Evolutionary conservation across 2,888 invertebrate species (phyloP).

Genomic region (Andrena dorsata): DNA sequence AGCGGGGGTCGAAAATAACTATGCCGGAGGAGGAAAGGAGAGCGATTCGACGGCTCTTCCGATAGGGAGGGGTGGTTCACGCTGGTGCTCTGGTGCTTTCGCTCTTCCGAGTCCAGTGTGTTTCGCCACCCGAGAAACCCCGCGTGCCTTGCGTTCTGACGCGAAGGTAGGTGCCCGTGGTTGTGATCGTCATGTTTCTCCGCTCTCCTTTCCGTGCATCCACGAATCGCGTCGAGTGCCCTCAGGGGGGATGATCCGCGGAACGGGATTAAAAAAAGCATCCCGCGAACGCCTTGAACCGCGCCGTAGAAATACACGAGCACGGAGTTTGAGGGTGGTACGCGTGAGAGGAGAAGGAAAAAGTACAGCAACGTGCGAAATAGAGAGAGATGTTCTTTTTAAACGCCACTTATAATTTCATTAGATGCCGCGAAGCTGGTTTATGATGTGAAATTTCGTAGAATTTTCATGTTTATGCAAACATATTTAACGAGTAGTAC

Average conservation of each 20-base stretch:
- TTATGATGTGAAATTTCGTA: too few species aligned
- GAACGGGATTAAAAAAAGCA: not conserved
- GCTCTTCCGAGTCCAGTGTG: conserved; percentile 80
- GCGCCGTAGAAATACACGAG: not conserved
- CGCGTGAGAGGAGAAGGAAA: conserved; percentile 9
- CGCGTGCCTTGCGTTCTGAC: conserved; percentile 71
- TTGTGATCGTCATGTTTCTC: conserved; percentile 32
- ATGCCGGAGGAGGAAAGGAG: conserved; percentile 58
- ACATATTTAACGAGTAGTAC: too few species aligned
- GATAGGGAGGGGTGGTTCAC: conserved; percentile 65
- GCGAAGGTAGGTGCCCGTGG: conserved; percentile 70
- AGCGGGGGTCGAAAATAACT: conserved; percentile 72
- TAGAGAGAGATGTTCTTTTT: not conserved
- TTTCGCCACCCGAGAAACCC: conserved; percentile 77
- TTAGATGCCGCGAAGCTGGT: too few species aligned
- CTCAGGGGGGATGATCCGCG: not conserved
- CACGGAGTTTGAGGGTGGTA: not conserved
- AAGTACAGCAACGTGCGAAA: conserved; percentile 1
- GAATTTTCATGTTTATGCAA: too few species aligned
- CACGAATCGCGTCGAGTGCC: conserved; percentile 4
- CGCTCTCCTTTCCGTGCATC: conserved; percentile 7
- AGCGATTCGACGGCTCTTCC: conserved; percentile 58
- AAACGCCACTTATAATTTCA: not conserved
- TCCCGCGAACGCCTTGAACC: not conserved
- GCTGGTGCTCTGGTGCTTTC: conserved; percentile 74